Conservation (phyloP, 2,888 invertebrate genomes). For the Euclidia mi region DNA sequence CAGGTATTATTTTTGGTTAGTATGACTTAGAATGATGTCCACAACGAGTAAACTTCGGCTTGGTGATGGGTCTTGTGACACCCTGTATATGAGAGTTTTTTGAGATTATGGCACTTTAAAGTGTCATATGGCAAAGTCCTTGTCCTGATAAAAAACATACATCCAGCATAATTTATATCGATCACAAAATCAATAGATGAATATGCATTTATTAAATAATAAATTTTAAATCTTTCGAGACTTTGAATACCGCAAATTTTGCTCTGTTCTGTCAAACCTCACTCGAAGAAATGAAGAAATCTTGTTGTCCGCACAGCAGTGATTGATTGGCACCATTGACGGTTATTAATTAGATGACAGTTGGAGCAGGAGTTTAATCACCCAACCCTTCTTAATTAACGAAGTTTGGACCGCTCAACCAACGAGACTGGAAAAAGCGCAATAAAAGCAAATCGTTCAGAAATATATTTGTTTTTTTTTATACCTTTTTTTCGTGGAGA, state of each 20-base stretch:
- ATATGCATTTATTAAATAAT: neutral
- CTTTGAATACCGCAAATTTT: neutral
- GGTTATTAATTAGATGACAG: slow-evolving; percentile 43
- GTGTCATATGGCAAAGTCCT: too few species aligned
- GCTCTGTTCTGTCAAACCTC: slow-evolving; percentile 7
- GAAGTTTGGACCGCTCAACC: slow-evolving; percentile 21
- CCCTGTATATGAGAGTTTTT: too few species aligned
- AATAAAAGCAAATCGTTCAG: slow-evolving; percentile 6
- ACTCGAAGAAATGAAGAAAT: slow-evolving; percentile 15
- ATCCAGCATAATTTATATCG: too few species aligned
- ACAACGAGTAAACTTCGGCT: too few species aligned
- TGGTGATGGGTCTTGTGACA: too few species aligned
- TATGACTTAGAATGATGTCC: too few species aligned
- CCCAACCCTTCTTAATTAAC: slow-evolving; percentile 24
- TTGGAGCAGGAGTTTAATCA: slow-evolving; percentile 40
- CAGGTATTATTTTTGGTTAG: too few species aligned
- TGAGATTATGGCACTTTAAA: too few species aligned
- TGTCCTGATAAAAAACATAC: too few species aligned
- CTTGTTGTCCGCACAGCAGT: slow-evolving; percentile 27
- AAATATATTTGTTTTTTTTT: neutral
- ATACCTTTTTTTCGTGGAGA: too few species aligned
- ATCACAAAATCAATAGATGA: too few species aligned
- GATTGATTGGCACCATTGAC: slow-evolving; percentile 43
- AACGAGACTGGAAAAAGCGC: neutral
- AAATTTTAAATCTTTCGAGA: neutral